phyloP scores from a whole-genome alignment of 2,797 vertebrate species.

The Pterois miles region DNA sequence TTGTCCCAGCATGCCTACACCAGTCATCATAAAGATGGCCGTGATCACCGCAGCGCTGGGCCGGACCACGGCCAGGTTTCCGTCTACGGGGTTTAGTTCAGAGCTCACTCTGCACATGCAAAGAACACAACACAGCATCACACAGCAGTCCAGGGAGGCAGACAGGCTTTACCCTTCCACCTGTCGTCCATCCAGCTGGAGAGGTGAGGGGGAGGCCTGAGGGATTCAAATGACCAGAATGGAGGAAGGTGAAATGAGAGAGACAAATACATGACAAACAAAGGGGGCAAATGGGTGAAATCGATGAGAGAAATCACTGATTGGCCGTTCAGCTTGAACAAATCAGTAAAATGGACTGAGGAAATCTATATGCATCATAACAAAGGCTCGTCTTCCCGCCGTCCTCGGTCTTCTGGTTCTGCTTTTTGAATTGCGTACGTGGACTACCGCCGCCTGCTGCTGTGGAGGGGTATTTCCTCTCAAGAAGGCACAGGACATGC shows the following conservation, averaged over 20 bases:
- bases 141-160: constrained; percentile 17
- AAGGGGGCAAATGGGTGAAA: background rate
- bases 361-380: too few relatives aligned
- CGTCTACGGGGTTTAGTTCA: background rate
- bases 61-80: background rate
- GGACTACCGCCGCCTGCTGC: too few relatives aligned
- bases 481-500: too few relatives aligned
- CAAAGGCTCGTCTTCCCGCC: too few relatives aligned
- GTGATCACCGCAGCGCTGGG: background rate
- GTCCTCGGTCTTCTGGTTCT: too few relatives aligned
- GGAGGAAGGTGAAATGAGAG: background rate
- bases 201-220: constrained; percentile 12
- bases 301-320: too few relatives aligned
- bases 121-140: constrained; percentile 25
- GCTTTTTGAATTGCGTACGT: too few relatives aligned
- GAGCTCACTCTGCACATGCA: constrained; percentile 20
- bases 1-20: background rate
- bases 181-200: constrained; percentile 11
- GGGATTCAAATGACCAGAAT: constrained; percentile 20
- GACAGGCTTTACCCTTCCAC: constrained; percentile 50
- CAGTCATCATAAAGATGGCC: background rate
- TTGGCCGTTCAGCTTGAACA: too few relatives aligned
- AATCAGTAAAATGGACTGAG: too few relatives aligned
- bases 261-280: background rate
- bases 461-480: background rate